phyloP scores from a whole-genome alignment of 2,888 invertebrate genomes.

The Hylaea fasciaria region DNA sequence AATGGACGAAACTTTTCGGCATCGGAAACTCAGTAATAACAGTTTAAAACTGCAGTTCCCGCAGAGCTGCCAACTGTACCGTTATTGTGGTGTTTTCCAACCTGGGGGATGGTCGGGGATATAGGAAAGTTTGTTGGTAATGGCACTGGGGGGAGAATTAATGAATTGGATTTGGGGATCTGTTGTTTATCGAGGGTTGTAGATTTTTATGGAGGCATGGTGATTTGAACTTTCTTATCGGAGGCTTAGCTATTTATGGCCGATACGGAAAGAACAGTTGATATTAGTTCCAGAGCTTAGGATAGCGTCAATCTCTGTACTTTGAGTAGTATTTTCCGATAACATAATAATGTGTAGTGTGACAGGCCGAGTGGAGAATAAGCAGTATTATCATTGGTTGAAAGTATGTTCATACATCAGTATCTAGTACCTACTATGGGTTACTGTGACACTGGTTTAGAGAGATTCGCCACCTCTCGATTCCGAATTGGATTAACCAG shows the following conservation, averaged over 20 bases:
- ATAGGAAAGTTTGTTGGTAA: slow-evolving; percentile 8
- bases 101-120: slow-evolving; percentile 2
- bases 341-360: too few species aligned
- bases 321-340: too few species aligned
- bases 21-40: slow-evolving; percentile 10
- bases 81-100: slow-evolving; percentile 13
- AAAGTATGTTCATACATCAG: too few species aligned
- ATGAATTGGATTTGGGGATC: slow-evolving; percentile 18
- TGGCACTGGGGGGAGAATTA: slow-evolving; percentile 1
- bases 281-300: too few species aligned
- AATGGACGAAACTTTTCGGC: slow-evolving; percentile 12
- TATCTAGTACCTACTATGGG: too few species aligned
- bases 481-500: too few species aligned
- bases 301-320: too few species aligned
- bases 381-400: too few species aligned
- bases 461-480: too few species aligned
- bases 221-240: neutral
- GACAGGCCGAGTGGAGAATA: too few species aligned
- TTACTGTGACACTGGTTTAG: too few species aligned
- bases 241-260: neutral
- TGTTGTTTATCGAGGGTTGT: slow-evolving; percentile 5
- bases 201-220: neutral
- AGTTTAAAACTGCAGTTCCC: slow-evolving; percentile 25
- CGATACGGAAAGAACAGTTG: too few species aligned
- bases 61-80: neutral